Percentiles rank a stretch among this genome's conserved stretches.
phyloP scores from a whole-genome alignment of 2,888 invertebrate species.

The Drosophila borborema region DNA sequence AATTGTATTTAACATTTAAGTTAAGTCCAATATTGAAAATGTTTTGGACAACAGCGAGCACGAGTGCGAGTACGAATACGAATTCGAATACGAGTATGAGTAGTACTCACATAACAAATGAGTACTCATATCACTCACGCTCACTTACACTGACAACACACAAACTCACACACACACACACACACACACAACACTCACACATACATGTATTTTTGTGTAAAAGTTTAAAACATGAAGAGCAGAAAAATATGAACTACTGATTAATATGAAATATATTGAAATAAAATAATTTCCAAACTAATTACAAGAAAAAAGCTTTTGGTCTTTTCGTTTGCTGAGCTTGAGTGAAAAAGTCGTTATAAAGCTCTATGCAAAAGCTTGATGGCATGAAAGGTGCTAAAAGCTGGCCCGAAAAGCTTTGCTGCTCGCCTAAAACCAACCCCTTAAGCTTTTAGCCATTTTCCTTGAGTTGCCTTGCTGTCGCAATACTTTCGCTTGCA shows the following conservation, averaged over 20 bases:
- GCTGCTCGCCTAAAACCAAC: fast-evolving
- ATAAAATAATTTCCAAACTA: conserved; percentile 79
- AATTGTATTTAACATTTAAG: conserved; percentile 74
- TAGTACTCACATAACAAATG: conserved; percentile 17
- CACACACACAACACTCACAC: conserved; percentile 28
- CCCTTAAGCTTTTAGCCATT: not conserved
- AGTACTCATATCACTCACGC: conserved; percentile 31
- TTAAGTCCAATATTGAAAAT: conserved; percentile 51
- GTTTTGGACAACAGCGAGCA: conserved; percentile 34
- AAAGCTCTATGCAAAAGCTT: not conserved
- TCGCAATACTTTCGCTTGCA: not conserved
- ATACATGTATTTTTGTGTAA: conserved; percentile 72
- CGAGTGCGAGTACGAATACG: conserved; percentile 6
- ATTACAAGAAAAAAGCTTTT: conserved; percentile 8
- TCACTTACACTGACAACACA: conserved; percentile 12
- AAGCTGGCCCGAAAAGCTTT: not conserved
- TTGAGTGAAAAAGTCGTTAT: not conserved
- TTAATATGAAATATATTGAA: conserved; percentile 77
- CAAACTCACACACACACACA: conserved; percentile 18
- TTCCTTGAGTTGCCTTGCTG: not conserved
- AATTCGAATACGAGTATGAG: conserved; percentile 8
- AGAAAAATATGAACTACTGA: conserved; percentile 75
- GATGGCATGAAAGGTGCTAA: not conserved
- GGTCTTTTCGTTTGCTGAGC: not conserved
- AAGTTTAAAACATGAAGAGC: conserved; percentile 58